phyloP scores from a whole-genome alignment of 2,888 invertebrate species.

The Iselma pallidipennis region DNA sequence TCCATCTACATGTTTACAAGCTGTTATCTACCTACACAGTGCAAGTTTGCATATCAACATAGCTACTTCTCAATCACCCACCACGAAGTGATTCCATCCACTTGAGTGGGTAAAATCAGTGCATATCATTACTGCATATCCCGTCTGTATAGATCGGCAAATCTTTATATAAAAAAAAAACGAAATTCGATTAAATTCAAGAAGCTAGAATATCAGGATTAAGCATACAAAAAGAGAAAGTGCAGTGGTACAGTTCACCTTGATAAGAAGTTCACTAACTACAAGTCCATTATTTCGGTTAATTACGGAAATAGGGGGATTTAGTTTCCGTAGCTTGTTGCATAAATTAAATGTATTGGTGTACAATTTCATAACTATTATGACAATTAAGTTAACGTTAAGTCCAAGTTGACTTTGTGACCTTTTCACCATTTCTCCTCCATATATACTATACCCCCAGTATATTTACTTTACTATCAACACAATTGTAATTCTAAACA shows the following conservation, averaged over 20 bases:
- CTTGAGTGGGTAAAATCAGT: too few species aligned
- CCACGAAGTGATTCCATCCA: constrained; percentile 2
- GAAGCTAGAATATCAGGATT: neutral
- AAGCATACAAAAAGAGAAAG: neutral
- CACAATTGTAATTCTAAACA: constrained; percentile 30
- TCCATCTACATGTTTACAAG: constrained; percentile 42
- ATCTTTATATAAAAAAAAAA: too few species aligned
- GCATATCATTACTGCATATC: too few species aligned
- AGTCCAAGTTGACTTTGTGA: constrained; percentile 21
- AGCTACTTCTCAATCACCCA: constrained; percentile 31
- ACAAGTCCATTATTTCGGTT: constrained; percentile 7
- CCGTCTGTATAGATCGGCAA: too few species aligned
- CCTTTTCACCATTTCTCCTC: constrained; percentile 20
- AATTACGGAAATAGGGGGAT: constrained; percentile 9
- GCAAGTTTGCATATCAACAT: constrained; percentile 33
- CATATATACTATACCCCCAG: neutral
- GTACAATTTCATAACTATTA: constrained; percentile 22
- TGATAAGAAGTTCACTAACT: constrained; percentile 14
- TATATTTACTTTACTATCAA: constrained; percentile 10
- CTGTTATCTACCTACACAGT: constrained; percentile 38
- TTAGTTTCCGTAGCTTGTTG: constrained; percentile 20
- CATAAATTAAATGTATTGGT: constrained; percentile 24
- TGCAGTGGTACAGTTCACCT: neutral
- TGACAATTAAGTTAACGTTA: constrained; percentile 20
- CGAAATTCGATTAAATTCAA: neutral